A percentile compares a stretch with the other conserved stretches of the same genome.
Conservation (phyloP, 1,140 invertebrate species). For the Anastatus disparis region DNA sequence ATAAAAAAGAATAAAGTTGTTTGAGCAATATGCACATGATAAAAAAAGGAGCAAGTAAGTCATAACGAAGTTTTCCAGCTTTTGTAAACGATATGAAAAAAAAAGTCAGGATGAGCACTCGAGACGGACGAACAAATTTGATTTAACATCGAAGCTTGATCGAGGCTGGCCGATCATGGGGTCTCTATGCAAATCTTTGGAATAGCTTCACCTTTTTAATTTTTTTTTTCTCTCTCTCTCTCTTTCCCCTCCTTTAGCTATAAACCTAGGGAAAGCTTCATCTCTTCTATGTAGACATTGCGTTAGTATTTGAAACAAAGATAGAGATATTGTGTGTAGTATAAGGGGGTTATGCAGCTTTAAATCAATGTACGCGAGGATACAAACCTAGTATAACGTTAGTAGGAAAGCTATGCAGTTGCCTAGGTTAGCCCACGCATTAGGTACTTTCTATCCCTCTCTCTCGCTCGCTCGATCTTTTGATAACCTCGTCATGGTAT, state of each 20-base stretch:
- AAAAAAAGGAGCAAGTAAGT: not conserved
- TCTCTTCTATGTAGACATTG: too few relatives aligned
- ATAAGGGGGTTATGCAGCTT: constrained; percentile 52
- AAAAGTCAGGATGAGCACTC: constrained; percentile 9
- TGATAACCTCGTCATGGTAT: constrained; percentile 49
- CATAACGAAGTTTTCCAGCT: not conserved
- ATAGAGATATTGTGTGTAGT: not conserved
- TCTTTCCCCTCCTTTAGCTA: too few relatives aligned
- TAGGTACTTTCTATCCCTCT: not conserved
- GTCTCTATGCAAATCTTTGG: constrained; percentile 30
- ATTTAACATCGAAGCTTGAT: constrained; percentile 24
- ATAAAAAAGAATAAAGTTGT: too few relatives aligned
- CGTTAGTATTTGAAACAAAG: not conserved
- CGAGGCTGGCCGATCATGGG: not conserved
- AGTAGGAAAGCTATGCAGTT: not conserved
- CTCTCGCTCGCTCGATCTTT: constrained; percentile 33
- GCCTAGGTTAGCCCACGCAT: constrained; percentile 3
- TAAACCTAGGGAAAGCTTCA: too few relatives aligned
- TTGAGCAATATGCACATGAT: not conserved
- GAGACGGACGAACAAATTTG: constrained; percentile 31
- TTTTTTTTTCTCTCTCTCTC: too few relatives aligned
- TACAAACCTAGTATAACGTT: too few relatives aligned
- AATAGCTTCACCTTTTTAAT: too few relatives aligned
- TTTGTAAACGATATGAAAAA: constrained; percentile 9
- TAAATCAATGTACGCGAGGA: constrained; percentile 53